Percentiles rank a stretch among this genome's conserved stretches.
Evolutionary conservation across 2,797 vertebrate species (phyloP).

Genomic region (Bucorvus abyssinicus): DNA sequence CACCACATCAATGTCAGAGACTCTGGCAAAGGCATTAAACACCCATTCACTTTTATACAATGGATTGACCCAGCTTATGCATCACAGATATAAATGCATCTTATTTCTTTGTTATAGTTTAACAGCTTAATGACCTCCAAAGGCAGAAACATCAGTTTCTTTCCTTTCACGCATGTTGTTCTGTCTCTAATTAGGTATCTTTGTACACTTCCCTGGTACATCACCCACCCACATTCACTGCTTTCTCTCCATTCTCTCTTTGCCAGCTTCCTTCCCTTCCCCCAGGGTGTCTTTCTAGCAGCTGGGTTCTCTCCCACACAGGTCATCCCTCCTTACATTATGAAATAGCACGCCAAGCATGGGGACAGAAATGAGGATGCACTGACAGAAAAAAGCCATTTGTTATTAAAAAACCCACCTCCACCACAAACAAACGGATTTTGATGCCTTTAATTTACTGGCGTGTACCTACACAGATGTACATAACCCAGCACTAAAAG

Average conservation of each 20-base stretch:
- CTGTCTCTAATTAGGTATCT: background rate
- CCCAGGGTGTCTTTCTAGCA: background rate
- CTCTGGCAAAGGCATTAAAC: background rate
- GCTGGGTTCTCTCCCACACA: conserved; percentile 39
- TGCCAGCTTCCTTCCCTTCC: background rate
- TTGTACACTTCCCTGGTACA: background rate
- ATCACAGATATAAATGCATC: background rate
- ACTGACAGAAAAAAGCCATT: background rate
- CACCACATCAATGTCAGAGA: background rate
- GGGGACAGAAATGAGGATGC: background rate
- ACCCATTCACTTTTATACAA: background rate
- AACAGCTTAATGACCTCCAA: background rate
- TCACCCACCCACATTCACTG: background rate
- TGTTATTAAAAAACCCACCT: background rate
- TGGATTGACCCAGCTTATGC: background rate
- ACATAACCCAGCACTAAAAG: background rate
- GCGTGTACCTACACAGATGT: background rate
- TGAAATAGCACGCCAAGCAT: background rate
- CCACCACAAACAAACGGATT: background rate
- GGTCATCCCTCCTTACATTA: background rate
- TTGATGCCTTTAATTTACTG: background rate
- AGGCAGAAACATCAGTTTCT: background rate
- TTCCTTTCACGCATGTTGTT: background rate
- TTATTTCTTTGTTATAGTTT: background rate
- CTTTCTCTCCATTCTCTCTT: background rate